Evolutionary conservation across 2,888 invertebrate species (phyloP).

Genomic region (Ferdinandea cuprea): DNA sequence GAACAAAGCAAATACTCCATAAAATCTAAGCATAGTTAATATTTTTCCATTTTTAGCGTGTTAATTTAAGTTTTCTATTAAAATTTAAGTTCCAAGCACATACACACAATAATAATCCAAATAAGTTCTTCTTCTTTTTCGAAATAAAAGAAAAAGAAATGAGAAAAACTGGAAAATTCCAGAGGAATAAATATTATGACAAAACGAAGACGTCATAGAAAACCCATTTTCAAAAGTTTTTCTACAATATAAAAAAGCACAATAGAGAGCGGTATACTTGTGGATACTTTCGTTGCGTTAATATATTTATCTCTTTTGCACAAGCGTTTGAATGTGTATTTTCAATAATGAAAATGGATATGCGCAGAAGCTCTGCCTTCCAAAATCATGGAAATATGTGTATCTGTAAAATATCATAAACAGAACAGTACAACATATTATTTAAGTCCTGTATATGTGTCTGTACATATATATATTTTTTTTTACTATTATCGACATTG

Average conservation of each 20-base stretch:
- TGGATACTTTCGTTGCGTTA: not conserved
- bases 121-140: not conserved
- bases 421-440: slow-evolving; percentile 1
- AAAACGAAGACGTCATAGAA: slow-evolving; percentile 70
- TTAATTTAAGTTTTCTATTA: slow-evolving; percentile 26
- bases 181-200: slow-evolving; percentile 48
- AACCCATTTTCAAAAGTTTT: slow-evolving; percentile 59
- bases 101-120: slow-evolving; percentile 36
- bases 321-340: slow-evolving; percentile 31
- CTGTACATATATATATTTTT: too few relatives aligned
- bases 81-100: not conserved
- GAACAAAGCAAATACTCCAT: too few relatives aligned
- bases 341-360: slow-evolving; percentile 15
- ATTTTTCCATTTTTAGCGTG: too few relatives aligned
- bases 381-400: not conserved
- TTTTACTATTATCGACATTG: slow-evolving; percentile 22
- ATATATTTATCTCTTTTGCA: slow-evolving; percentile 24
- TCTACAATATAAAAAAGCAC: slow-evolving; percentile 26
- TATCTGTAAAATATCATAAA: slow-evolving; percentile 5
- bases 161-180: slow-evolving; percentile 53
- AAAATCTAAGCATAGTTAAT: too few relatives aligned
- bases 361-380: slow-evolving; percentile 55
- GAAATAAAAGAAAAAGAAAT: not conserved
- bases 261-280: not conserved
- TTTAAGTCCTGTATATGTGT: slow-evolving; percentile 15